Base-by-base conservation (phyloP, 2,797 vertebrate genomes). In the Enteromius mattozi region DNA sequence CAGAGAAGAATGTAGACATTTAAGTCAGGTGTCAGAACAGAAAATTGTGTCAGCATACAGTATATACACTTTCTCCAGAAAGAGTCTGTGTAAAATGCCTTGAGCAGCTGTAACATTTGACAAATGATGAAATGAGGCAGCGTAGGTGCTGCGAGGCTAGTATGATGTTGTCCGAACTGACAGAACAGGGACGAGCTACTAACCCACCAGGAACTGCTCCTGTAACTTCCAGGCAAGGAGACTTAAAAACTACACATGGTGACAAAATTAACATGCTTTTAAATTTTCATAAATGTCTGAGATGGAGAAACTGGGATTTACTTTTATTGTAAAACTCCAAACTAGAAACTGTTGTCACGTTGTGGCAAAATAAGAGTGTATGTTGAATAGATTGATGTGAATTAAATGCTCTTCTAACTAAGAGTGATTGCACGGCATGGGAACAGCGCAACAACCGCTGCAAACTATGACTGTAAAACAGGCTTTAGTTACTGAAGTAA, bases 171-270 rank as follows among this genome's bases (percentile, higher is more conserved):
- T 47, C 13, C 45, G 14, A 78, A 59, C 40, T 84, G 82, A 78
- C 82, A 84, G 65, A 78, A 78, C 51, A 84, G 65, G 74, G 82
- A 69, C 82, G 9, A 24, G 37, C 72, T 78, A 68, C 47, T 83
- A 49, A 63, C 61, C 72, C 68, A 72, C 16, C 51, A 51, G 42
- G 21, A 54, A 5, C 4, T 51, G 24, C 7, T 63, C 27, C 42
- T 27, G 14, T 59, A n/a, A 59, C 54, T 56, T 4, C 21, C 54
- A 59, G 9, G 9, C 61, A 10, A 65, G 8, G 33, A 66, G 33
- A 27, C 81, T 42, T 66, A 21, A 37, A 49, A 82, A 66, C 45
- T 40, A 51, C 56, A 65, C 33, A 19, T 10, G 12, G 10, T 2
- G 33, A 63, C 37, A 54, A 71, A 59, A 42, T 51, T 1, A 51